These are phyloP conservation scores for Ceratosolen fusciceps DNA, from an alignment of 1,140 invertebrate species.

Conservation along the genomic window DNA sequence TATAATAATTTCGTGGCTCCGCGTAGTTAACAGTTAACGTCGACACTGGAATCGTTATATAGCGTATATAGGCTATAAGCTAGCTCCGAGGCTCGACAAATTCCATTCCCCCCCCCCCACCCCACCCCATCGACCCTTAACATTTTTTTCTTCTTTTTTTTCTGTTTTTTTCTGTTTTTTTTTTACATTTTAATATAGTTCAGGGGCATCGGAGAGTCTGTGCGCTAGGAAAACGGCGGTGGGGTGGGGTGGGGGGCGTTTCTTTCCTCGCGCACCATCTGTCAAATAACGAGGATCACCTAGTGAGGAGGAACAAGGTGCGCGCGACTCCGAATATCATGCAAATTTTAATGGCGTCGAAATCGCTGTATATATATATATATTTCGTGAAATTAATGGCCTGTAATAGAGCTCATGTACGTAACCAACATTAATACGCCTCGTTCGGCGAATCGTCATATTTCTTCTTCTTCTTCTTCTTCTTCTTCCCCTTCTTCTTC, in stretches of 20 bases:
- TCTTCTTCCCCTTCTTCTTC: no score
- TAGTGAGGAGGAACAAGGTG: background rate
- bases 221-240: constrained; percentile 12
- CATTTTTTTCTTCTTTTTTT: no score
- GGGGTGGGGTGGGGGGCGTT: no score
- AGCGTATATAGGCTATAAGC: background rate
- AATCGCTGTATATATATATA: constrained; percentile 23
- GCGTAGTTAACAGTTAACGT: no score
- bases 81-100: background rate
- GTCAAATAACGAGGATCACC: constrained; percentile 37
- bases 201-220: constrained; percentile 10
- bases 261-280: background rate
- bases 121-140: no score
- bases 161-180: no score
- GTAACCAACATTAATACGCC: constrained; percentile 46
- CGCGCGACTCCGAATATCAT: constrained; percentile 7
- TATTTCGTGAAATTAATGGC: constrained; percentile 39
- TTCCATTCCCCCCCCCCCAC: background rate
- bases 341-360: constrained; percentile 42
- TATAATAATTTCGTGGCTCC: constrained; percentile 3
- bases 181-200: constrained; percentile 40
- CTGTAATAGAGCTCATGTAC: constrained; percentile 23
- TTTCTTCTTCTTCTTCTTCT: constrained; percentile 28
- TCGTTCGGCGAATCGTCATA: constrained; percentile 30
- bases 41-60: constrained; percentile 15